Base-by-base conservation (phyloP, 2,888 invertebrate species). In the Pollenia angustigena region DNA sequence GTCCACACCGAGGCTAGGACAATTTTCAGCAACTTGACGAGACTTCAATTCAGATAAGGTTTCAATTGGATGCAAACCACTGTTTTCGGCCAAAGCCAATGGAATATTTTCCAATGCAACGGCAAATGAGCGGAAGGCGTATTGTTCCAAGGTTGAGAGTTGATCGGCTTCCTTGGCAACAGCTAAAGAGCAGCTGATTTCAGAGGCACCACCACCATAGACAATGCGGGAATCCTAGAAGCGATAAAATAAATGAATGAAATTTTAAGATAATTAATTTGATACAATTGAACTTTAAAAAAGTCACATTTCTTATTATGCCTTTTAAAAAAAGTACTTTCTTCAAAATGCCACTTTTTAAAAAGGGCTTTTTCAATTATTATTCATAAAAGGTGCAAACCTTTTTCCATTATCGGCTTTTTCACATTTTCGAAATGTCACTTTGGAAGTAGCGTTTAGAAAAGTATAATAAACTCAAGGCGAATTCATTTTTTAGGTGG, bases 191-290 rank as follows among this genome's bases (percentile, higher is more conserved):
- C 99, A 99, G 12, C 99, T 96, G 50, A 99, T 96, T 94, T 99
- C 99, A 0, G 99, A 96, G 1, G 99, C 98, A 18, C 99, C 99
- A 62, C 99, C 99, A 56, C 99, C 99, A 94, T 98, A 99, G 14
- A 99, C 98, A 88, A 99, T 97, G 87, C 96, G 95, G 0, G 96
- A 95, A 90, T 96, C 96, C 95, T 91, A 12, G 14, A 81, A 85
- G 0, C 16, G 11, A 69, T 52, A n/a, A 10, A 72, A 9, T 46
- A 2, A 64, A 50, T 14, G 8, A 14, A 44, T 64, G 0, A 32
- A 6, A 6, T 32, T 32, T 32, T 32, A 1, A 32, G 32, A 6
- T 32, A 32, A 32, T 32, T 6, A 32, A 32, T 32, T 32, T 32
- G 0, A 32, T 32, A 32, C 2, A 23, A 32, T 32, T 32, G 2